Conservation (phyloP, 2,797 vertebrate species). For the Amphiprion clarkii region DNA sequence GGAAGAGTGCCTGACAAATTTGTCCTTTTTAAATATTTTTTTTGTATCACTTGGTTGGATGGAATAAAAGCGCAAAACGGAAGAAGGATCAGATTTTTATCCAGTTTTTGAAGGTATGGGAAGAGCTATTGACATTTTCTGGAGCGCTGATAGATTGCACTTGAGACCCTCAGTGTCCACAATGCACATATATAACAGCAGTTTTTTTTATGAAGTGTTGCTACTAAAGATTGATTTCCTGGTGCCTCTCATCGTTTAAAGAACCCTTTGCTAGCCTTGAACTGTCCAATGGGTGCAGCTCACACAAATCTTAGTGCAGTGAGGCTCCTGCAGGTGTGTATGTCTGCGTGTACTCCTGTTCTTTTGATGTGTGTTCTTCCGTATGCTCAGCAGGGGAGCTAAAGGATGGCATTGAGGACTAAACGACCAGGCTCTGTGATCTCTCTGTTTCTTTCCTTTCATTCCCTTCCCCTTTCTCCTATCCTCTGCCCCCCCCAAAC, state of each 20-base stretch:
- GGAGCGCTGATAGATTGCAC: conserved; percentile 10
- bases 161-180: conserved; percentile 1
- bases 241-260: conserved; percentile 58
- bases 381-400: conserved; percentile 53
- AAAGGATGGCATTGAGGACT: conserved; percentile 57
- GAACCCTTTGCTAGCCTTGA: conserved; percentile 56
- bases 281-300: conserved; percentile 51
- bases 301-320: conserved; percentile 54
- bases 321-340: conserved; percentile 44
- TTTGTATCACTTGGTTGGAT: neutral
- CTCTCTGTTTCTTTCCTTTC: conserved; percentile 41
- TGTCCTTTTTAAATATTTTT: neutral
- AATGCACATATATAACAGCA: conserved; percentile 22
- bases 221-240: conserved; percentile 56
- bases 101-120: conserved; percentile 12
- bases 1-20: neutral
- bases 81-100: conserved; percentile 8
- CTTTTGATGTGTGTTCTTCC: conserved; percentile 73
- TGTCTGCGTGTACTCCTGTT: conserved; percentile 32
- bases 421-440: conserved; percentile 63
- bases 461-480: conserved; percentile 15
- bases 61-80: conserved; percentile 12
- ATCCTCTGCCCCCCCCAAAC: conserved; percentile 51
- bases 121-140: conserved; percentile 17
- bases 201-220: conserved; percentile 49